These are phyloP conservation scores for Heloderma charlesbogerti DNA, from an alignment of 2,113 vertebrate species.

Conservation along the genomic window DNA sequence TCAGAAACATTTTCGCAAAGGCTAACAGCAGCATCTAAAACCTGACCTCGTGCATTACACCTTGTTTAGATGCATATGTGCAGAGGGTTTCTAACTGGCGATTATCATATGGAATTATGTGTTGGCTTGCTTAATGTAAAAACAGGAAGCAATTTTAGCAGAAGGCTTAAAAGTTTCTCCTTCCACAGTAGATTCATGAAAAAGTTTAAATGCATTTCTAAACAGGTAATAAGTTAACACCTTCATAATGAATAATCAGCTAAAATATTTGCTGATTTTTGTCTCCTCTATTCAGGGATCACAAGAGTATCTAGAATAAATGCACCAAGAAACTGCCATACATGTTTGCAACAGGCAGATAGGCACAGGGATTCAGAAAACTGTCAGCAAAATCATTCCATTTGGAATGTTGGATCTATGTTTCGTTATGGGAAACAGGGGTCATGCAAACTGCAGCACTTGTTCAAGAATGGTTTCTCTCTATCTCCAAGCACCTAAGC, in stretches of 20 bases:
- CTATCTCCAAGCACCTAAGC: neutral
- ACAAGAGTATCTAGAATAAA: constrained; percentile 3
- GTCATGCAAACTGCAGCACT: neutral
- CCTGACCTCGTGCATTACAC: neutral
- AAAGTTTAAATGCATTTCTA: constrained; percentile 7
- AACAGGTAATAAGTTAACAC: constrained; percentile 34
- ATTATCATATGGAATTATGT: neutral
- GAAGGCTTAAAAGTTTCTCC: neutral
- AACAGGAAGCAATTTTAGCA: neutral
- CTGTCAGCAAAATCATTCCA: neutral
- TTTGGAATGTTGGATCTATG: neutral
- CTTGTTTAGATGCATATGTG: neutral
- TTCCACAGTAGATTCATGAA: neutral
- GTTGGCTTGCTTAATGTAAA: neutral
- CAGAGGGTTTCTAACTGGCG: neutral
- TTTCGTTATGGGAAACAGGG: neutral
- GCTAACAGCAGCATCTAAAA: neutral
- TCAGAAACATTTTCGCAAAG: constrained; percentile 3
- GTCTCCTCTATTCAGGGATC: constrained; percentile 10
- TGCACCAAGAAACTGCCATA: neutral
- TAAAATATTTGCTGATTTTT: constrained; percentile 44
- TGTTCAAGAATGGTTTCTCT: neutral
- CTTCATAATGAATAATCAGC: constrained; percentile 48
- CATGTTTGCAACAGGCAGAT: neutral
- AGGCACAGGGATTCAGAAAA: neutral